Conservation (phyloP, 35 echinoderm and acorn worm genomes). For the Chiridota heheva region DNA sequence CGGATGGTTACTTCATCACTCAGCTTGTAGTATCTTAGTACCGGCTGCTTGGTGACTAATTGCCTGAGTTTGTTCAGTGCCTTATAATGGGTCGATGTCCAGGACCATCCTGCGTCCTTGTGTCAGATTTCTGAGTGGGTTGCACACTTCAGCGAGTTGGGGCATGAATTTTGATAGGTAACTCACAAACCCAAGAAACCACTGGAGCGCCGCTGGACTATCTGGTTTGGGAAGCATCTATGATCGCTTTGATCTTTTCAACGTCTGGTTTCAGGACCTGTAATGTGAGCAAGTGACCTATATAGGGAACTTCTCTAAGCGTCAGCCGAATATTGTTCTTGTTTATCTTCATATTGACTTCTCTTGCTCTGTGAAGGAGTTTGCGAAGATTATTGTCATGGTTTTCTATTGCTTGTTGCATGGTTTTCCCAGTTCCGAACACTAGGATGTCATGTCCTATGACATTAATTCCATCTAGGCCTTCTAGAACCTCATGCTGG, state of each 20-base stretch:
- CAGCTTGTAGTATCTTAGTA: too few relatives aligned
- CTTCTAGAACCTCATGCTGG: constrained; percentile 18
- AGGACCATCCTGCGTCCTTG: constrained; percentile 52
- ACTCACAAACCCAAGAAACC: constrained; percentile 51
- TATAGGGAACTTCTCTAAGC: constrained; percentile 25
- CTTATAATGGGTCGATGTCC: neutral
- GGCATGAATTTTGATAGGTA: constrained; percentile 30
- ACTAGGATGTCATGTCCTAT: constrained; percentile 46
- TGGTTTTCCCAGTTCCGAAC: constrained; percentile 12
- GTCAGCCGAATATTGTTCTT: neutral
- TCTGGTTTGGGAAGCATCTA: neutral
- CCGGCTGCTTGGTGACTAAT: too few relatives aligned
- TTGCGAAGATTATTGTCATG: constrained; percentile 26
- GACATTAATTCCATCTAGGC: constrained; percentile 38
- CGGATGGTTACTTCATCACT: too few relatives aligned
- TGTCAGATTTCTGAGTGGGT: constrained; percentile 48
- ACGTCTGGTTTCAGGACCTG: constrained; percentile 24
- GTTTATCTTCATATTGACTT: neutral
- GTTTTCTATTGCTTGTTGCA: constrained; percentile 22
- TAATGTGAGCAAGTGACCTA: neutral
- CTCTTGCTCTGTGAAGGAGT: constrained; percentile 19
- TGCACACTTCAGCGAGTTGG: neutral
- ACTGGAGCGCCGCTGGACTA: constrained; percentile 29
- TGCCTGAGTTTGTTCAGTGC: too few relatives aligned
- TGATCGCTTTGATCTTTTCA: neutral